Evolutionary conservation across 2,888 invertebrate species (phyloP).

Genomic region (Agrochola litura): DNA sequence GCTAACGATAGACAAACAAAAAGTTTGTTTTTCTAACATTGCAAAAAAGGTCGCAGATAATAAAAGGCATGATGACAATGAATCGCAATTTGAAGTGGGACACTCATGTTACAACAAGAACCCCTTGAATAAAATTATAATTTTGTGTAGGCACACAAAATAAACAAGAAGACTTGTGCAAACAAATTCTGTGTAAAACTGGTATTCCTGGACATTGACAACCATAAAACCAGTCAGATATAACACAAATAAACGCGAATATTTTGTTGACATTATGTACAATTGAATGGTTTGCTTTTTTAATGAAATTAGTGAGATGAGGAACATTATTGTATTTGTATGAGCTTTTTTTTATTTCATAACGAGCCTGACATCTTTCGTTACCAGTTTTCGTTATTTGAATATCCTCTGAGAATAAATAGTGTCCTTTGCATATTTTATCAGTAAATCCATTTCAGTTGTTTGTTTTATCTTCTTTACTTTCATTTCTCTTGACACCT

Average conservation of each 20-base stretch:
- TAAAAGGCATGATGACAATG: constrained; percentile 76
- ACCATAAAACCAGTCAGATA: constrained; percentile 39
- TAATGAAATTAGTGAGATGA: constrained; percentile 31
- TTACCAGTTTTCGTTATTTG: constrained; percentile 26
- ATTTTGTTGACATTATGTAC: constrained; percentile 22
- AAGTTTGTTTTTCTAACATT: constrained; percentile 78
- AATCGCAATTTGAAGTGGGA: constrained; percentile 77
- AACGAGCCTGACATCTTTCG: constrained; percentile 12
- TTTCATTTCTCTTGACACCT: constrained; percentile 52
- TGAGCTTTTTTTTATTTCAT: constrained; percentile 17
- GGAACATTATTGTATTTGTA: constrained; percentile 7
- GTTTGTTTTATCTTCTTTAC: constrained; percentile 43
- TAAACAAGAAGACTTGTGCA: constrained; percentile 59
- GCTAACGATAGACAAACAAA: constrained; percentile 77
- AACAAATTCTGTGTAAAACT: constrained; percentile 55
- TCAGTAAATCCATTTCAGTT: constrained; percentile 37
- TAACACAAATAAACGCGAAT: constrained; percentile 28
- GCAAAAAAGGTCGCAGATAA: constrained; percentile 76
- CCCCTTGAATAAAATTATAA: constrained; percentile 70
- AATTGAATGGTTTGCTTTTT: constrained; percentile 15
- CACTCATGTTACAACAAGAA: constrained; percentile 75
- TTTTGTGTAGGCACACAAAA: constrained; percentile 50
- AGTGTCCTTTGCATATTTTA: constrained; percentile 42
- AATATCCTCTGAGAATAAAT: constrained; percentile 33
- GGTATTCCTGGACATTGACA: constrained; percentile 47